Base-by-base conservation (phyloP, 35 echinoderm and acorn worm genomes). In the Hemicentrotus pulcherrimus region DNA sequence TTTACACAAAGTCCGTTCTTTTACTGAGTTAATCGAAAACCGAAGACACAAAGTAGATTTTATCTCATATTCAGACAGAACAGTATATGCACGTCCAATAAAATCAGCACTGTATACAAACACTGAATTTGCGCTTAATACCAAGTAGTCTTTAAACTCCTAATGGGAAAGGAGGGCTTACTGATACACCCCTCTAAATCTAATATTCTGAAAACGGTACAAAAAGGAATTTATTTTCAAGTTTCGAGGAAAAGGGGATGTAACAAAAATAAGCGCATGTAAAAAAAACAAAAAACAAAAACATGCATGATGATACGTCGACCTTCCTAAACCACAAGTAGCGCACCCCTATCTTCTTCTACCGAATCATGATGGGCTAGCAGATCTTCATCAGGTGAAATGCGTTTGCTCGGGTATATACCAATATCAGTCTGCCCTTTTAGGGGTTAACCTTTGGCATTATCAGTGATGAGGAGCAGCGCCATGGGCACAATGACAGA, bases 361-460 rank as follows among this genome's bases (percentile, higher is more conserved):
- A 71, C 61, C 18, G 18, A 78, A 45, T 13, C 88, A 90, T 90
- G 14, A 45, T 90, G n/a, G 88, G 14, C 88, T 90, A 78, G 65
- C 33, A 47, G 88, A 9, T 90, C 88, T 31, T 33, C 46, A 33
- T 45, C 15, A 90, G 32, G 32, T 78, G 88, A 90, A 90, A 90
- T 90, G 88, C 14, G 13, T 45, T 90, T 90, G 32, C 46, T 90
- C 22, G 28, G 86, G n/a, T 33, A 41, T 41, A 35, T 32, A 90
- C 88, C 88, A 90, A 90, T 90, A 90, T 90, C 12, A 90, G 32
- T 90, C 12, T 35, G 32, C 32, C 88, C 88, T 33, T 33, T 47
- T 90, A 9, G 32, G 65, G 19, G 32, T 11, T 90, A 90, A 90
- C 88, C 88, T 47, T 90, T 90, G 88, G 46, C 88, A 90, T 90